phyloP scores from a whole-genome alignment of 30 jellyfish, hydroid and myxozoan genomes.

The Mastigias papua region DNA sequence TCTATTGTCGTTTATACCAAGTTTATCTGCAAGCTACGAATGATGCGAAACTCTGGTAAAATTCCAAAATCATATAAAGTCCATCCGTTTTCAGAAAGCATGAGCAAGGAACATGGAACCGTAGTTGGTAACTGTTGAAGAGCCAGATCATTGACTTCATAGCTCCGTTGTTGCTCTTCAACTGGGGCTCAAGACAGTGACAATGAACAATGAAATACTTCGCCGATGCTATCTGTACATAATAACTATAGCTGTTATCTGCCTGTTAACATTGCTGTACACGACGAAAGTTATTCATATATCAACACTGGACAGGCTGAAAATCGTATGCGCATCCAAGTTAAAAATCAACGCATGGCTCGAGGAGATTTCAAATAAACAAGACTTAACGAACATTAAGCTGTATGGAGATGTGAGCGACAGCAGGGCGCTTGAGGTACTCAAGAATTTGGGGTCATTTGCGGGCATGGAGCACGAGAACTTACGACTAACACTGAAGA shows the following conservation, averaged over 20 bases:
- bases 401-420: slow-evolving; percentile 12
- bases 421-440: background rate
- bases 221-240: slow-evolving; percentile 47
- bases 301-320: slow-evolving; percentile 7
- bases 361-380: slow-evolving; percentile 34
- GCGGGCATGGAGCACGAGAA: background rate
- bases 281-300: slow-evolving; percentile 42
- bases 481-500: background rate
- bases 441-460: background rate
- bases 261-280: slow-evolving; percentile 50
- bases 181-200: background rate
- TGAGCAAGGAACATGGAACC: background rate
- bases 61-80: no score
- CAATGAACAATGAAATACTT: slow-evolving; percentile 40
- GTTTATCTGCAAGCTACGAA: no score
- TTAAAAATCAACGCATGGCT: slow-evolving; percentile 47
- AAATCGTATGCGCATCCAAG: slow-evolving; percentile 27
- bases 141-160: background rate
- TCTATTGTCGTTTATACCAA: no score
- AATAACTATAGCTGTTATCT: slow-evolving; percentile 23
- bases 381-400: slow-evolving; percentile 22
- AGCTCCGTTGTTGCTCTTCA: background rate
- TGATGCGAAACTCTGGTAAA: no score
- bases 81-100: no score
- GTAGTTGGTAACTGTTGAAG: background rate